These are phyloP conservation scores for Aleiodes alternator DNA, from an alignment of 2,888 invertebrate species.

Conservation along the genomic window DNA sequence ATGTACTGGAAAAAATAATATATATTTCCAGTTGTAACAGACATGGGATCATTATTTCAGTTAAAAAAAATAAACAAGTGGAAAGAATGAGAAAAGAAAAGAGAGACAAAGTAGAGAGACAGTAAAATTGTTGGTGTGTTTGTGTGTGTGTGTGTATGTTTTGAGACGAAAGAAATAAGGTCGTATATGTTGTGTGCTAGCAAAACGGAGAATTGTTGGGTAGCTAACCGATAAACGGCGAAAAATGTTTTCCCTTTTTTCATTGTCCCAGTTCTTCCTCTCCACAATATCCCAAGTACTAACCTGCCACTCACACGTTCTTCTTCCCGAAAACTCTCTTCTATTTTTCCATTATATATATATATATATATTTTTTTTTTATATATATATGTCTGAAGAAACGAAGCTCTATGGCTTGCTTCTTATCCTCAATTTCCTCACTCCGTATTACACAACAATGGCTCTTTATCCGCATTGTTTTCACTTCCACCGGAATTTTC, in stretches of 20 bases:
- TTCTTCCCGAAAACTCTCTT: conserved; percentile 42
- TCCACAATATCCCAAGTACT: conserved; percentile 30
- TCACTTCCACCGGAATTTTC: not conserved
- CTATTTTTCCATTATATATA: conserved; percentile 40
- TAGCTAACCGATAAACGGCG: conserved; percentile 50
- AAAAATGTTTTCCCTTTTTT: conserved; percentile 48
- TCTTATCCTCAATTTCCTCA: conserved; percentile 30
- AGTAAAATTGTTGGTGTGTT: conserved; percentile 17
- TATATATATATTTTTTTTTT: conserved; percentile 4
- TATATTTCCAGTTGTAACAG: conserved; percentile 12
- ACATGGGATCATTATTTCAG: conserved; percentile 17
- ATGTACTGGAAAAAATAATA: not conserved
- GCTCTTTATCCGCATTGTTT: conserved; percentile 15
- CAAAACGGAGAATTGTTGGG: not conserved
- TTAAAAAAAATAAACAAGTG: not conserved
- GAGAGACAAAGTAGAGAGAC: conserved; percentile 10
- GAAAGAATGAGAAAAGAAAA: conserved; percentile 13
- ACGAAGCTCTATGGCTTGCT: conserved; percentile 15
- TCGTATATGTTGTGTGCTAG: not conserved
- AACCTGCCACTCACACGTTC: conserved; percentile 40
- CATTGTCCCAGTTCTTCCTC: conserved; percentile 24
- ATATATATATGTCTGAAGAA: not conserved
- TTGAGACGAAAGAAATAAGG: conserved; percentile 31
- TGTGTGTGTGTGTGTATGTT: conserved; percentile 8
- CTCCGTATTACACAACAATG: conserved; percentile 15